Evolutionary conservation across 1,140 invertebrate genomes (phyloP).

Genomic region (Drosophila setifemur): DNA sequence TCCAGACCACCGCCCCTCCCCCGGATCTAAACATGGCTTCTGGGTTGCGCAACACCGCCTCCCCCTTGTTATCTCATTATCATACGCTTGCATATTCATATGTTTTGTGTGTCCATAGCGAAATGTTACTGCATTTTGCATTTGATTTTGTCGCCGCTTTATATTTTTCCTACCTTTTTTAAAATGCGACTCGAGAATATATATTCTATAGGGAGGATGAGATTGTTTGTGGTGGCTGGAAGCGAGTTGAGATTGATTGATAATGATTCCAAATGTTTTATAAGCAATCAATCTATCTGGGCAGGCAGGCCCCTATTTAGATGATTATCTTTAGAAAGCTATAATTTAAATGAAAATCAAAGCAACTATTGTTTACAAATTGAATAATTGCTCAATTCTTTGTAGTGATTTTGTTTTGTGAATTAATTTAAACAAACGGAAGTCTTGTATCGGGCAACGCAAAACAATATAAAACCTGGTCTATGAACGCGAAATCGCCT

Average conservation of each 20-base stretch:
- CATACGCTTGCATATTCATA: slow-evolving; percentile 43
- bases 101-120: slow-evolving; percentile 47
- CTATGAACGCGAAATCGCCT: slow-evolving; percentile 22
- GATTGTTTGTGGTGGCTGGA: not conserved
- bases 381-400: too few relatives aligned
- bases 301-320: not conserved
- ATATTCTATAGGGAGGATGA: not conserved
- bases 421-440: slow-evolving; percentile 3
- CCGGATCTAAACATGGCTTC: not conserved
- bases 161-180: slow-evolving; percentile 8
- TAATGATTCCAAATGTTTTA: slow-evolving; percentile 2
- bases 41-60: slow-evolving; percentile 19
- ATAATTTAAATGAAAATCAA: too few relatives aligned
- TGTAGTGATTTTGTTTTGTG: too few relatives aligned
- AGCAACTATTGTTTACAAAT: too few relatives aligned
- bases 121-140: slow-evolving; percentile 38
- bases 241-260: not conserved
- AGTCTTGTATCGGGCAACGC: not conserved
- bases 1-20: not conserved
- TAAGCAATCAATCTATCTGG: not conserved
- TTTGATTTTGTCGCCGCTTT: slow-evolving; percentile 48
- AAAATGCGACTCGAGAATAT: slow-evolving; percentile 8
- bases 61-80: not conserved
- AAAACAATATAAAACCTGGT: not conserved
- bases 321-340: too few relatives aligned